Evolutionary conservation across 1,140 invertebrate species (phyloP).

Genomic region (Drosophila pandora): DNA sequence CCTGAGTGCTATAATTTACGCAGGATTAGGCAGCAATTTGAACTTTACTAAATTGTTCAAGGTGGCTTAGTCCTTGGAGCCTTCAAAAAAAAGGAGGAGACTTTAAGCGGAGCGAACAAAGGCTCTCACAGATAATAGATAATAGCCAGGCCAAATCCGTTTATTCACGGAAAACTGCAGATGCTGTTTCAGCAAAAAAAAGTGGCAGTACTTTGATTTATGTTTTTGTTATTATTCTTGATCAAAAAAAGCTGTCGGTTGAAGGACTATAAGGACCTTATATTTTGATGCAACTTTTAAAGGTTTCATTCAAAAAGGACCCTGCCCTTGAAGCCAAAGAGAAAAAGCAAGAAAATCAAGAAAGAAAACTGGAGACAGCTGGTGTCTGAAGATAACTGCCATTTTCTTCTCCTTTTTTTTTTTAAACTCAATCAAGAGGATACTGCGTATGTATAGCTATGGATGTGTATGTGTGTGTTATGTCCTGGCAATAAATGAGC

Average conservation of each 20-base stretch:
- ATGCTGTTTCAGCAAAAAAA: slow-evolving; percentile 66
- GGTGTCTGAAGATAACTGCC: slow-evolving; percentile 51
- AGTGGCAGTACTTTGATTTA: slow-evolving; percentile 58
- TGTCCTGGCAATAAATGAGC: slow-evolving; percentile 68
- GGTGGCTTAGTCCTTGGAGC: slow-evolving; percentile 20
- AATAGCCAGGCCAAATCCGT: slow-evolving; percentile 51
- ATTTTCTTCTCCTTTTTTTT: slow-evolving; percentile 15
- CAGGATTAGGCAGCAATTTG: slow-evolving; percentile 32
- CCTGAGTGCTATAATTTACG: slow-evolving; percentile 45
- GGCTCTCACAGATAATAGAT: slow-evolving; percentile 53
- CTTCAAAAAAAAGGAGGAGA: not conserved
- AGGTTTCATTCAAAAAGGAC: not conserved
- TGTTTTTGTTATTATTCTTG: slow-evolving; percentile 78
- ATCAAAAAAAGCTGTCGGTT: slow-evolving; percentile 32
- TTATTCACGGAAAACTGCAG: slow-evolving; percentile 64
- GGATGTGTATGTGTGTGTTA: not conserved
- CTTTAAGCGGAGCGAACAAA: slow-evolving; percentile 45
- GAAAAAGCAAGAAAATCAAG: not conserved
- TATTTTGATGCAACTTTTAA: slow-evolving; percentile 6
- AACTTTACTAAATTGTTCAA: slow-evolving; percentile 25
- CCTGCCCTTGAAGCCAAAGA: not conserved
- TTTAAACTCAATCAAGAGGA: slow-evolving; percentile 66
- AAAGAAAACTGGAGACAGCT: slow-evolving; percentile 32
- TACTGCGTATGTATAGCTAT: slow-evolving; percentile 2
- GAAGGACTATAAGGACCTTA: slow-evolving; percentile 41